These are phyloP conservation scores for Tetrax tetrax DNA, from an alignment of 2,113 vertebrate genomes.

Conservation along the genomic window DNA sequence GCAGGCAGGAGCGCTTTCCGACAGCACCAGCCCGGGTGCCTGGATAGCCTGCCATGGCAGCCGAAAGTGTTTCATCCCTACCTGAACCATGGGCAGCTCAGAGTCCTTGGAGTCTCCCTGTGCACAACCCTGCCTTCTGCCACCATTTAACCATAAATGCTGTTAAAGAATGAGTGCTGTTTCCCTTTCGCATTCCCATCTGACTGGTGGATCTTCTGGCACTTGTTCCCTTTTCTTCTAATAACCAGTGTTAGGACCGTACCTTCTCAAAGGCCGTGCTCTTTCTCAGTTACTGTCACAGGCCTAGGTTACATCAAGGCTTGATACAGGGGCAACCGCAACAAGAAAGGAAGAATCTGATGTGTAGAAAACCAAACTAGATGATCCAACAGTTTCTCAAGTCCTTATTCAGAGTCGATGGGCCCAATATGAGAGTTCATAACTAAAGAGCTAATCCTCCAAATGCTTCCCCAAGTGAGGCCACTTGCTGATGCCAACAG, in stretches of 20 bases:
- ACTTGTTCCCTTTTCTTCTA: background rate
- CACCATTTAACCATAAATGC: background rate
- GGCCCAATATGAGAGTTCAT: background rate
- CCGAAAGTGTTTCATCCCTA: background rate
- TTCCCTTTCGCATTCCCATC: background rate
- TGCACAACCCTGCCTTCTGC: background rate
- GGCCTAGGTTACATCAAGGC: background rate
- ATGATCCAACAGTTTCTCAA: background rate
- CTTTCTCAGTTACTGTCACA: background rate
- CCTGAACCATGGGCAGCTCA: background rate
- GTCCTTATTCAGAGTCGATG: background rate
- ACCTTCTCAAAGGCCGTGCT: background rate
- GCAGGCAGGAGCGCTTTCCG: background rate
- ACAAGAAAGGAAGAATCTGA: background rate
- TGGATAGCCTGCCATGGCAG: background rate
- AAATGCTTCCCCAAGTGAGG: background rate
- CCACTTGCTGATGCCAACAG: background rate
- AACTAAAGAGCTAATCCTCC: background rate
- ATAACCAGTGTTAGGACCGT: background rate
- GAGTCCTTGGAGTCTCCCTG: rapidly evolving
- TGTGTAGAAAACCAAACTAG: background rate
- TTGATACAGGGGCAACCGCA: background rate
- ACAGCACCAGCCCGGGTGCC: background rate
- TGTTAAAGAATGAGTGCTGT: background rate
- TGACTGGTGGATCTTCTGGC: background rate